Evolutionary conservation across 2,888 invertebrate species (phyloP).

Genomic region (Helobdella robusta): DNA sequence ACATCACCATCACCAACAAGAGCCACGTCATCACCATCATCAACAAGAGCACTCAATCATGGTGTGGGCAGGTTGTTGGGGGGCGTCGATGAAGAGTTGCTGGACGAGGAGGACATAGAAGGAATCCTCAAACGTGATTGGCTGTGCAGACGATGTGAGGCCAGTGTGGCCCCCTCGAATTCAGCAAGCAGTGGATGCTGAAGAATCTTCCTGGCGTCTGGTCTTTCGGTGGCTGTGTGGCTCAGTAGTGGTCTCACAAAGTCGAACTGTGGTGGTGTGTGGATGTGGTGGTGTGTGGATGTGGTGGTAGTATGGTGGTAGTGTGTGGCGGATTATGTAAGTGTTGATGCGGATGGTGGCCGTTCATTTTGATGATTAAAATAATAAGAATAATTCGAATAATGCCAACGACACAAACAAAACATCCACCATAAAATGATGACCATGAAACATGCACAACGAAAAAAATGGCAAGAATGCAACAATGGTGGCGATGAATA

Average conservation of each 20-base stretch:
- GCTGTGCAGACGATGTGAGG: neutral
- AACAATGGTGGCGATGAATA: neutral
- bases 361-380: too few relatives aligned
- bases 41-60: too few relatives aligned
- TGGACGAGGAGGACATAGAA: neutral
- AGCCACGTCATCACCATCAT: too few relatives aligned
- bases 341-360: too few relatives aligned
- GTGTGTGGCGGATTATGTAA: neutral
- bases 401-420: too few relatives aligned
- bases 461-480: neutral
- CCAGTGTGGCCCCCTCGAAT: constrained; percentile 28
- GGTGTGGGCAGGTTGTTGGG: too few relatives aligned
- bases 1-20: too few relatives aligned
- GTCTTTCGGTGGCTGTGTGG: constrained; percentile 30
- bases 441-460: neutral
- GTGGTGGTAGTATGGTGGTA: neutral
- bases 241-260: constrained; percentile 29
- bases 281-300: too few relatives aligned
- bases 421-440: too few relatives aligned
- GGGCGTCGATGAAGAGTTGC: neutral
- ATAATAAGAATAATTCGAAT: too few relatives aligned
- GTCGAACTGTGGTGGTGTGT: constrained; percentile 13
- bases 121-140: neutral
- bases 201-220: constrained; percentile 30
- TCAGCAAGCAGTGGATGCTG: constrained; percentile 28